A percentile compares a stretch with the other conserved stretches of the same genome.
Evolutionary conservation across 2,113 vertebrate genomes (phyloP).

Genomic region (Camelus bactrianus): DNA sequence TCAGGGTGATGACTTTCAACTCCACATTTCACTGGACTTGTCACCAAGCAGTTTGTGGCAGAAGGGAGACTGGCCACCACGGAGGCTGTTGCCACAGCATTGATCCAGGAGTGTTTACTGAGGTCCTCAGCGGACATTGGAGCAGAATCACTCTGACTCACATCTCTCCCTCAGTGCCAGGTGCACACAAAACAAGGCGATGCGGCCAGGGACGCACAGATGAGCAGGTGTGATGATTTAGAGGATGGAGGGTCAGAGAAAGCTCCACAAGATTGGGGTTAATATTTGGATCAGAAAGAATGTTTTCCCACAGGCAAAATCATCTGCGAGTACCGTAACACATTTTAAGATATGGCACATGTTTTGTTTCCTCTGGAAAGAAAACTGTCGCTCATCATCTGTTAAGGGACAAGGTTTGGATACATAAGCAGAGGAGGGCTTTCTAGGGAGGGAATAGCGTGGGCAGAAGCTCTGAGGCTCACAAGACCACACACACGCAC

Average conservation of each 20-base stretch:
- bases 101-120: background rate
- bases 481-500: accelerated
- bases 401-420: background rate
- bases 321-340: background rate
- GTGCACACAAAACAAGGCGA: background rate
- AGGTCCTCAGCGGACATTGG: background rate
- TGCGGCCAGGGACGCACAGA: background rate
- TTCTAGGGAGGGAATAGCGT: background rate
- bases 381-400: background rate
- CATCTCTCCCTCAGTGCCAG: background rate
- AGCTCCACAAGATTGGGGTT: background rate
- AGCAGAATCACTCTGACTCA: background rate
- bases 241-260: background rate
- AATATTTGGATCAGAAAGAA: background rate
- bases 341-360: background rate
- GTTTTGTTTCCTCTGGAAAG: background rate
- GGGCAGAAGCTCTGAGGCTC: background rate
- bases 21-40: background rate
- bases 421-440: background rate
- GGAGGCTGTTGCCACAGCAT: accelerated
- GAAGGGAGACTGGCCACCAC: background rate
- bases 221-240: background rate
- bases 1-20: background rate
- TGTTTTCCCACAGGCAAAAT: background rate
- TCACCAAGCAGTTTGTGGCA: background rate